Evolutionary conservation across 2,888 invertebrate species (phyloP), one percentile per base, ranked within the genome.

Genomic region (Priocnemis perturbator): DNA sequence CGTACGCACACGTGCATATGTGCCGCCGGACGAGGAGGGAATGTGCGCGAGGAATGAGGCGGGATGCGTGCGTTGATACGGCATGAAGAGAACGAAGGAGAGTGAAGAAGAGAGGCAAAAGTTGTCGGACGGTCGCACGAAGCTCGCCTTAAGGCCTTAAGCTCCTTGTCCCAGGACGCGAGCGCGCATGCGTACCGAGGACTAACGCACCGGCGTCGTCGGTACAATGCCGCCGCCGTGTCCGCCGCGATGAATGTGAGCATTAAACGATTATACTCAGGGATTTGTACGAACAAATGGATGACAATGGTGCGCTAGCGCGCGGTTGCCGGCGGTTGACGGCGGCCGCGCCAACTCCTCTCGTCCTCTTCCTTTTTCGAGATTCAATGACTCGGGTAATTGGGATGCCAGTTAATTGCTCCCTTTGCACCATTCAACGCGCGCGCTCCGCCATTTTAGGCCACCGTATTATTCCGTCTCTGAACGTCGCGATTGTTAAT

Each of bases 221-320:
- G 69, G 77, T 68, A 83, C 82, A 83, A 83, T 83, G 74, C 70
- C 68, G 71, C 70, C 72, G 72, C 63, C 79, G 73, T 71, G 71
- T 64, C 64, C 62, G 68, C 64, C 62, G 68, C 77, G 78, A 79
- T 86, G 82, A 85, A 85, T 85, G 82, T 81, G 78, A 80, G 86
- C 83, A 86, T 86, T 86, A 86, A 85, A 82, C 82, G 86, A 86
- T 86, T 86, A 86, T 83, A 81, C 80, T 79, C 79, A 77, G 76
- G 82, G 84, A 82, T 83, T 84, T 81, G 84, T 84, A 85, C 81
- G 81, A 83, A 85, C 84, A 85, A 86, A 86, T 79, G 79, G 84
- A 82, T 82, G 81, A 86, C 86, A 86, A 86, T 86, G 79, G 76
- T 69, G 37, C 78, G 76, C 72, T 74, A 68, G 66, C 73, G 64